Conservation (phyloP, 2,797 vertebrate species). For the Coendou prehensilis region DNA sequence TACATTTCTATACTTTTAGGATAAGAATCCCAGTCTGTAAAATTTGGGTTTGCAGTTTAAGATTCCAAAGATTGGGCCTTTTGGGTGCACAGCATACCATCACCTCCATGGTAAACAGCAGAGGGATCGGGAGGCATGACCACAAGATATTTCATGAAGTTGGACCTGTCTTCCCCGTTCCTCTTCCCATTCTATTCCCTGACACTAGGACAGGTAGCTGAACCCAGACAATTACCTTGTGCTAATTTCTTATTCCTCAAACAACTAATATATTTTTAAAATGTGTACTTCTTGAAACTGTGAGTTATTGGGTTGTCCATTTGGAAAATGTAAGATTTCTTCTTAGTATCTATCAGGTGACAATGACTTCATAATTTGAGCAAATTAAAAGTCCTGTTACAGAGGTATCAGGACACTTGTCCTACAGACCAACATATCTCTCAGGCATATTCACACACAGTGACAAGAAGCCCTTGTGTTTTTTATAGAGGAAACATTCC, state of each 20-base stretch:
- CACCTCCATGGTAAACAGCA: background rate
- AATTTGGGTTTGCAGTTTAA: background rate
- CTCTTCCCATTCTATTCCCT: background rate
- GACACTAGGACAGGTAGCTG: background rate
- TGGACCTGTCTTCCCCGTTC: fast-evolving
- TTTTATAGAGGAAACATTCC: background rate
- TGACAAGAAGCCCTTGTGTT: background rate
- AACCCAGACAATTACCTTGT: background rate
- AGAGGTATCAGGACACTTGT: background rate
- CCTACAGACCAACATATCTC: background rate
- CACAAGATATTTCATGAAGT: background rate
- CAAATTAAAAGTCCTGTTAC: background rate
- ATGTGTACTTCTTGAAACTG: background rate
- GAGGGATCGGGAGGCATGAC: no score
- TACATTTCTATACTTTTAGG: background rate
- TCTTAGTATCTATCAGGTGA: no score
- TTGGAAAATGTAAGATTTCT: background rate
- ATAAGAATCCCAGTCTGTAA: background rate
- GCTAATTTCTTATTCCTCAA: background rate
- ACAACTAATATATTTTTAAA: background rate
- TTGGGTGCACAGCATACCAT: background rate
- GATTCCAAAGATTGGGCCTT: background rate
- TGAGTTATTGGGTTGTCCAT: background rate
- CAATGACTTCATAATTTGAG: background rate
- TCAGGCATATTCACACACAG: background rate